Evolutionary conservation across 2,888 invertebrate species (phyloP).

Genomic region (Norana najaformis): DNA sequence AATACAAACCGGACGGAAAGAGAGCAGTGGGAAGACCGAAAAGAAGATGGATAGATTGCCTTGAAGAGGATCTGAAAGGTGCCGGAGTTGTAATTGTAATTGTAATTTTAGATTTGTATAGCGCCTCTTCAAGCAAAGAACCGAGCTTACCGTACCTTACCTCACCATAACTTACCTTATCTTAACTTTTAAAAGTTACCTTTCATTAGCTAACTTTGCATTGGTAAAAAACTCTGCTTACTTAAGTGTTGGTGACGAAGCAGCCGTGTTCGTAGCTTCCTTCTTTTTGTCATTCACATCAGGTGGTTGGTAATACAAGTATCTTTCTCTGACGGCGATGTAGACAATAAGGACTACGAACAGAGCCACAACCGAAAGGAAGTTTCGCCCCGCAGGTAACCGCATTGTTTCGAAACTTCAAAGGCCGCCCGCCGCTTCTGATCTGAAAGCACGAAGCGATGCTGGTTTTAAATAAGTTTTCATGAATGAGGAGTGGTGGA

Average conservation of each 20-base stretch:
- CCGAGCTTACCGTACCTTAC: no score
- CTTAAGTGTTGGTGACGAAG: neutral
- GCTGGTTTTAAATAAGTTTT: neutral
- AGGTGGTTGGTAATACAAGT: neutral
- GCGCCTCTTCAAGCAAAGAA: no score
- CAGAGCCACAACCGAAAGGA: neutral
- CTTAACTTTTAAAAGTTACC: no score
- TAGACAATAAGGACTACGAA: neutral
- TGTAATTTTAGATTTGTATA: no score
- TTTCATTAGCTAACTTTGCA: no score
- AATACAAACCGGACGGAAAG: no score
- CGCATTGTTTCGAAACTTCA: neutral
- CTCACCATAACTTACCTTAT: no score
- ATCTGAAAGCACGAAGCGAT: neutral
- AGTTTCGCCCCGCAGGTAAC: neutral
- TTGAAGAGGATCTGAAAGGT: no score
- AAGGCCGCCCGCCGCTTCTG: neutral
- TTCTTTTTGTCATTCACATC: neutral
- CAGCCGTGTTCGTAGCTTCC: neutral
- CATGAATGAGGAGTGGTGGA: neutral
- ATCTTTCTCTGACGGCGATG: neutral
- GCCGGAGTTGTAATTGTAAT: no score
- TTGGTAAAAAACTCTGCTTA: neutral
- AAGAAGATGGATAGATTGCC: no score
- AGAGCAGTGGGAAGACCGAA: no score